These are phyloP conservation scores for Andrena bicolor DNA, from an alignment of 2,888 invertebrate species.

Conservation along the genomic window DNA sequence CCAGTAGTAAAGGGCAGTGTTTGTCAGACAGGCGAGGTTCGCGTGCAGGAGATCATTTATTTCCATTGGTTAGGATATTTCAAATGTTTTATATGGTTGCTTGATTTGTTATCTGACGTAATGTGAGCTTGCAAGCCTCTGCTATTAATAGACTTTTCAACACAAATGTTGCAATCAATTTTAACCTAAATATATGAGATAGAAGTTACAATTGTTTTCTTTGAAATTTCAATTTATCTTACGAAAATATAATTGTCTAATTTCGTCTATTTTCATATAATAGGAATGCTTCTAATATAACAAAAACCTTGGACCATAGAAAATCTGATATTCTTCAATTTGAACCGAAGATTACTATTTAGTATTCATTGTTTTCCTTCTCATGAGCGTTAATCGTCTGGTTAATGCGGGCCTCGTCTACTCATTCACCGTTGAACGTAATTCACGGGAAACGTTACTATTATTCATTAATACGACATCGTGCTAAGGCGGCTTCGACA, in stretches of 20 bases:
- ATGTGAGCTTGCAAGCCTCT: neutral
- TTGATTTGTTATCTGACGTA: neutral
- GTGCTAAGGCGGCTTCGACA: slow-evolving; percentile 34
- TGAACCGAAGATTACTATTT: no score
- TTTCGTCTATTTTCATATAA: no score
- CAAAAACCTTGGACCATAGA: no score
- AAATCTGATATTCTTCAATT: no score
- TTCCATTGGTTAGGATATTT: neutral
- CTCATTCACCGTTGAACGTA: neutral
- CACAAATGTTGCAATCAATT: neutral
- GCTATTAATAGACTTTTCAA: neutral
- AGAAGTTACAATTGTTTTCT: no score
- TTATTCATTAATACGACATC: slow-evolving; percentile 44
- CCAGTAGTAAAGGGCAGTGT: neutral
- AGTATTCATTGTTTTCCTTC: no score
- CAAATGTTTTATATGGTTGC: neutral
- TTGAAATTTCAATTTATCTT: no score
- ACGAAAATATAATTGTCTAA: no score
- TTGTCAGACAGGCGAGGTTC: neutral
- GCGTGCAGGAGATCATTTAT: neutral
- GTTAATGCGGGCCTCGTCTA: neutral
- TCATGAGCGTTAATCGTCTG: slow-evolving; percentile 3
- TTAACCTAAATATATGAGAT: neutral
- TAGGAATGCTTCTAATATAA: no score
- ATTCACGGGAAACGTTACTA: neutral